Evolutionary conservation across 2,113 vertebrate genomes (phyloP).

Genomic region (Aplodontia rufa): DNA sequence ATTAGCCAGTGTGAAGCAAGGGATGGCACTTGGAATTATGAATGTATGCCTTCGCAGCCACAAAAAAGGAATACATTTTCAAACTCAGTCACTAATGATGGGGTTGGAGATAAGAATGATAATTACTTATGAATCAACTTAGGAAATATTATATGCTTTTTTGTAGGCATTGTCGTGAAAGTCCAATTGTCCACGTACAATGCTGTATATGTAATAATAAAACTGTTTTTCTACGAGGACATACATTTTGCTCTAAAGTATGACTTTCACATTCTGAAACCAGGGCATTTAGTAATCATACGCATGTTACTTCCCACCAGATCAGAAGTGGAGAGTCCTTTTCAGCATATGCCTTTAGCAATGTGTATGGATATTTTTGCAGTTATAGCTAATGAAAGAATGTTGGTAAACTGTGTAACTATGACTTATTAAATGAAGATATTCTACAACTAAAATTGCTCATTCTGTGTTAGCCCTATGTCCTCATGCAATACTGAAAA

Average conservation of each 20-base stretch:
- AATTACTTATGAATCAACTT: neutral
- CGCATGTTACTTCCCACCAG: neutral
- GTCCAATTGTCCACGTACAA: neutral
- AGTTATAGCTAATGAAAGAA: neutral
- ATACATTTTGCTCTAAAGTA: neutral
- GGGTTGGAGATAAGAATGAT: neutral
- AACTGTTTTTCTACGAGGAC: neutral
- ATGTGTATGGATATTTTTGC: neutral
- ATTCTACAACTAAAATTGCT: neutral
- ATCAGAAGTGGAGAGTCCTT: neutral
- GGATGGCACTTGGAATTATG: neutral
- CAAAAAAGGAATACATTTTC: neutral
- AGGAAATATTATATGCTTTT: neutral
- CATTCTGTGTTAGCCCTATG: neutral
- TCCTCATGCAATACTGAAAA: neutral
- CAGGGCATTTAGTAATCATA: neutral
- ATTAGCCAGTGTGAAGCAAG: neutral
- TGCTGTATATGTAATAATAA: neutral
- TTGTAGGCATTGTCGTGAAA: neutral
- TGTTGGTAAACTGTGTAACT: neutral
- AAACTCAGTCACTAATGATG: neutral
- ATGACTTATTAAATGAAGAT: neutral
- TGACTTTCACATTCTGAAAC: neutral
- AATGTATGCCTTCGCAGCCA: neutral
- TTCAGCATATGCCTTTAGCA: neutral